Conservation (phyloP, 2,888 invertebrate genomes). For the Timandra comae region DNA sequence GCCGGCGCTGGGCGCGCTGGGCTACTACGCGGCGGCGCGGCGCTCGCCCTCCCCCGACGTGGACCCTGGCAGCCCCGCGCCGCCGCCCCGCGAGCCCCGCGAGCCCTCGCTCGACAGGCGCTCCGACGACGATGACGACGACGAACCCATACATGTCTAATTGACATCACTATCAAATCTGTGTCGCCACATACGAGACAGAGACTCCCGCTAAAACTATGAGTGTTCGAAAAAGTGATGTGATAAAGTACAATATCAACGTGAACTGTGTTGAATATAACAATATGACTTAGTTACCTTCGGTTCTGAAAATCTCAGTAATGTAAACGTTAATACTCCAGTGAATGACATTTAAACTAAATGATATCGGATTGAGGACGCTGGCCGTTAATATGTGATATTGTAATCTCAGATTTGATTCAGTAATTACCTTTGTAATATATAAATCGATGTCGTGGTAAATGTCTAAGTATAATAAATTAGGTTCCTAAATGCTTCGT, state of each 20-base stretch:
- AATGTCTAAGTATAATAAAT: slow-evolving; percentile 41
- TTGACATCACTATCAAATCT: slow-evolving; percentile 12
- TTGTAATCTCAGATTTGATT: slow-evolving; percentile 63
- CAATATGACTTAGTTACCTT: background rate
- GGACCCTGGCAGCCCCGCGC: slow-evolving; percentile 77
- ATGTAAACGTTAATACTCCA: slow-evolving; percentile 12
- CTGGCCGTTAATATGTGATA: slow-evolving; percentile 67
- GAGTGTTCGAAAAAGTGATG: slow-evolving; percentile 5
- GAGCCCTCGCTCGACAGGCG: slow-evolving; percentile 59
- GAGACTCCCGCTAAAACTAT: slow-evolving; percentile 3
- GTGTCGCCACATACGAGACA: slow-evolving; percentile 15
- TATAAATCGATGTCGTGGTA: slow-evolving; percentile 66
- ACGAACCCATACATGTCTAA: slow-evolving; percentile 80
- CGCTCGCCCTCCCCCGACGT: slow-evolving; percentile 73
- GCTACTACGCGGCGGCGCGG: slow-evolving; percentile 69
- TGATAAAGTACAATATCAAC: too few relatives aligned
- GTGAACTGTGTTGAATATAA: too few relatives aligned
- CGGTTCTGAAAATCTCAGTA: background rate
- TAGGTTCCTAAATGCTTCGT: slow-evolving; percentile 45
- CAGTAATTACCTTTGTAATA: slow-evolving; percentile 53
- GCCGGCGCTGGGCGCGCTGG: slow-evolving; percentile 78
- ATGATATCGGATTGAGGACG: slow-evolving; percentile 34
- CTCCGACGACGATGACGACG: slow-evolving; percentile 76
- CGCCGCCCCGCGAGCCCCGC: slow-evolving; percentile 64
- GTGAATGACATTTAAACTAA: slow-evolving; percentile 15